Base-by-base conservation (phyloP, 2,888 invertebrate genomes). In the Oscheius sp. region DNA sequence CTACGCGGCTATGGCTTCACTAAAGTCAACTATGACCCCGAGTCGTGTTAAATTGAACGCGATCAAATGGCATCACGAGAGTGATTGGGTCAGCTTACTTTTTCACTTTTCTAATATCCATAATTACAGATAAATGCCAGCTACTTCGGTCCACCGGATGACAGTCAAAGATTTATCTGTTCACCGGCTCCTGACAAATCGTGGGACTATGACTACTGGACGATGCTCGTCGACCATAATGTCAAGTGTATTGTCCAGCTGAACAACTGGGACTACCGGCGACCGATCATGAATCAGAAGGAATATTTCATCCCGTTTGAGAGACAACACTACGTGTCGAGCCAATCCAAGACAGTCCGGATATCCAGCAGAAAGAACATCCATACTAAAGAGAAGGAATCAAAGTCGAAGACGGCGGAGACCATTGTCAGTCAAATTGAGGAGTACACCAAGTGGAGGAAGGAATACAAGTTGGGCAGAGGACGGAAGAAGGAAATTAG, bases 241-340 rank as follows among this genome's bases (percentile, higher is more conserved):
- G 58, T 58, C 7, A 23, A 27, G 6, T 58, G 58, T n/a, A 58
- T 58, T n/a, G 58, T 58, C 27, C 58, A 58, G 29, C 13, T 58
- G 58, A 58, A 58, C 29, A 58, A 58, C 58, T 29, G 25, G 16
- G 58, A 58, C 58, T 58, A 58, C n/a, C 58, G 12, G 16, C 16
- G 29, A 13, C n/a, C 16, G 2, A 12, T n/a, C n/a, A n/a, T 58
- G 58, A 3, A 23, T 27, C 58, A n/a, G 25, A 29, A 29, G 9
- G 29, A 58, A 7, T 27, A 27, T 29, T 58, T 58, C 29, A 27
- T 58, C 7, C 58, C 58, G 9, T 58, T 58, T n/a, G 29, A 27
- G n/a, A 25, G 23, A 21, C 55, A 25, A 21, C 55, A 25, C 27
- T 58, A 58, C 29, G 29, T 27, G 9, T 35, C 35, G 35, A 35